These are phyloP conservation scores for Callionymus lyra DNA, from an alignment of 2,113 vertebrate genomes.

Conservation along the genomic window DNA sequence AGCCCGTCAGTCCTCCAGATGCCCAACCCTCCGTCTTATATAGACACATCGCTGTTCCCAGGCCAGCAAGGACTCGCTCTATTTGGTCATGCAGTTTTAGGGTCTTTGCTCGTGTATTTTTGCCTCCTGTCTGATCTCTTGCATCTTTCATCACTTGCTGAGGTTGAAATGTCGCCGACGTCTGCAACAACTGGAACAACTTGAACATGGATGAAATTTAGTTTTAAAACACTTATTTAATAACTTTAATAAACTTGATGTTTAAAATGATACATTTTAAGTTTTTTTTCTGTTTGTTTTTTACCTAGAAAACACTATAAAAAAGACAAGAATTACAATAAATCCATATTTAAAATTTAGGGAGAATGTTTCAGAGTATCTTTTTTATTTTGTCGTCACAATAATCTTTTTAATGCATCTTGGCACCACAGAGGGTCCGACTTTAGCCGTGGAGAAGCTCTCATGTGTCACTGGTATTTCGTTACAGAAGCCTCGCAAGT, in stretches of 20 bases:
- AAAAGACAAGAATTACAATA: too few species aligned
- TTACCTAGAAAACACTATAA: not conserved
- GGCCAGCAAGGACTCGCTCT: conserved; percentile 36
- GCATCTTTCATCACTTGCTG: conserved; percentile 2
- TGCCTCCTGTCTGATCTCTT: conserved; percentile 13
- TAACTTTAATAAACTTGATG: too few species aligned
- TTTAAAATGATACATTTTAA: too few species aligned
- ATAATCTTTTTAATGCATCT: conserved; percentile 55
- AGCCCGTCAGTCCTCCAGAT: conserved; percentile 35
- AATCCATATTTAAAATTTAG: conserved; percentile 20
- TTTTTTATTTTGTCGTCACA: conserved; percentile 30
- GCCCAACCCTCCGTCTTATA: conserved; percentile 52
- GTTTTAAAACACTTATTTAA: too few species aligned
- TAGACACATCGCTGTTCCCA: conserved; percentile 41
- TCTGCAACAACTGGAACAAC: too few species aligned
- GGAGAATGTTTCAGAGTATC: conserved; percentile 13
- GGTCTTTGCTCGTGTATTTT: conserved; percentile 37
- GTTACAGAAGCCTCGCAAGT: conserved; percentile 47
- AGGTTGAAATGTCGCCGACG: too few species aligned
- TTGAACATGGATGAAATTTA: too few species aligned
- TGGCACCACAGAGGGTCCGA: conserved; percentile 49
- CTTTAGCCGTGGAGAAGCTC: conserved; percentile 59
- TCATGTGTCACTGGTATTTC: conserved; percentile 56
- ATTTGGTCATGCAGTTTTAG: conserved; percentile 57
- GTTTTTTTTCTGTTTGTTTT: too few species aligned